phyloP scores from a whole-genome alignment of 2,888 invertebrate species.

The Malachius bipustulatus region DNA sequence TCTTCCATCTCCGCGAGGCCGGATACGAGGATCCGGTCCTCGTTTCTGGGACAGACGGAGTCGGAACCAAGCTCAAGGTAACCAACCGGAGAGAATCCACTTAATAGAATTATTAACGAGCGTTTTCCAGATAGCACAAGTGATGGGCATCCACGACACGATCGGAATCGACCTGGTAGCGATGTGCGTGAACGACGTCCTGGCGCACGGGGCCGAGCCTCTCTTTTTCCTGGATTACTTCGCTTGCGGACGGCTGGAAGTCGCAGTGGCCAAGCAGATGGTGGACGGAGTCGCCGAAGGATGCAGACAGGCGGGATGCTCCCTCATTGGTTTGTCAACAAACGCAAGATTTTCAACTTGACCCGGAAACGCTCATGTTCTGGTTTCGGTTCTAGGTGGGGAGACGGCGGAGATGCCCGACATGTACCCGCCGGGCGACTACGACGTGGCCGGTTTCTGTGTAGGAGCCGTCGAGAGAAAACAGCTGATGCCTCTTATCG shows the following conservation, averaged over 20 bases:
- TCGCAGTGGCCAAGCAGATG: slow-evolving; percentile 63
- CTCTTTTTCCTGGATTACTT: slow-evolving; percentile 95
- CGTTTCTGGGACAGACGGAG: slow-evolving; percentile 91
- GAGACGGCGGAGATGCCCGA: slow-evolving; percentile 98
- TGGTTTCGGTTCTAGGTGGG: slow-evolving; percentile 71
- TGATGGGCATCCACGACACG: slow-evolving; percentile 62
- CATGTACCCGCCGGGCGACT: slow-evolving; percentile 77
- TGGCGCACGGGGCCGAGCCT: slow-evolving; percentile 92
- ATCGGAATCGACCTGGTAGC: slow-evolving; percentile 94
- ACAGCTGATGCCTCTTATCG: slow-evolving; percentile 53
- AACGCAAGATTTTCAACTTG: slow-evolving; percentile 2
- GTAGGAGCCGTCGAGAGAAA: slow-evolving; percentile 82
- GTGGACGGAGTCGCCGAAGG: slow-evolving; percentile 81
- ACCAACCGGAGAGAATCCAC: slow-evolving; percentile 3
- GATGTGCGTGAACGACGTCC: slow-evolving; percentile 94
- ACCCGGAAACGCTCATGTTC: too few species aligned
- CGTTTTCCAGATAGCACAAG: slow-evolving; percentile 70
- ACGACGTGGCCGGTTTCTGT: slow-evolving; percentile 92
- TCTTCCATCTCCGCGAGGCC: slow-evolving; percentile 74
- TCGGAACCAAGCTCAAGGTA: slow-evolving; percentile 92
- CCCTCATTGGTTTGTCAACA: slow-evolving; percentile 60
- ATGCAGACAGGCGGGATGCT: slow-evolving; percentile 75
- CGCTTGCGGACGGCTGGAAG: slow-evolving; percentile 78
- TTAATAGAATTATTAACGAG: slow-evolving; percentile 8
- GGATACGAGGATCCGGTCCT: slow-evolving; percentile 68